Conservation (phyloP, 2,797 vertebrate genomes). For the Melopsittacus undulatus region DNA sequence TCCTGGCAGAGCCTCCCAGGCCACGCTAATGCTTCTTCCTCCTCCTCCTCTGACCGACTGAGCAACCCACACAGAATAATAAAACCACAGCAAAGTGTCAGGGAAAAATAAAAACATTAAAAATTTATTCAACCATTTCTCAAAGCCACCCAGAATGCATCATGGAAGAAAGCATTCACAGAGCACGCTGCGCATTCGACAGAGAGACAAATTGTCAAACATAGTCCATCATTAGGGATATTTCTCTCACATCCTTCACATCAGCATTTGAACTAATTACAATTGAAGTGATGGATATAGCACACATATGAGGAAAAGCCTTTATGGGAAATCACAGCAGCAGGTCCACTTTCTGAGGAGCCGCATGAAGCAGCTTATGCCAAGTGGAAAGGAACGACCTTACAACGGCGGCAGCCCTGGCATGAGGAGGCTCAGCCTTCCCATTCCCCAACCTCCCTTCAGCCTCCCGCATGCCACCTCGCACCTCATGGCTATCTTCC, state of each 20-base stretch:
- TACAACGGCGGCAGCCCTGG: neutral
- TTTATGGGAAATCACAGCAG: neutral
- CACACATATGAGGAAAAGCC: neutral
- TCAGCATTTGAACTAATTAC: neutral
- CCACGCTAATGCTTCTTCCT: neutral
- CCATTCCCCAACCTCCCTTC: neutral
- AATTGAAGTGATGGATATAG: neutral
- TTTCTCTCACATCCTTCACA: neutral
- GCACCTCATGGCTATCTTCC: neutral
- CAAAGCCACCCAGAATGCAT: neutral
- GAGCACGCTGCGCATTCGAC: neutral
- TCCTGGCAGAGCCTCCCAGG: neutral
- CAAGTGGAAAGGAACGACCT: rapidly evolving
- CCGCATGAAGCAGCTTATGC: rapidly evolving
- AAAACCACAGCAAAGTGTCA: neutral
- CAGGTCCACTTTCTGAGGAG: rapidly evolving
- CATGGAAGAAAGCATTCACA: neutral
- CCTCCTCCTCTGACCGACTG: neutral
- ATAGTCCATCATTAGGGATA: neutral
- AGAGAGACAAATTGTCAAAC: neutral
- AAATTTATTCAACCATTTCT: neutral
- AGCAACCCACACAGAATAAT: neutral
- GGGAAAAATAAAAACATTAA: neutral
- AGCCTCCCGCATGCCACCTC: rapidly evolving
- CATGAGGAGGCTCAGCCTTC: rapidly evolving